Base-by-base conservation (phyloP, 2,113 vertebrate genomes). In the Dascyllus trimaculatus region DNA sequence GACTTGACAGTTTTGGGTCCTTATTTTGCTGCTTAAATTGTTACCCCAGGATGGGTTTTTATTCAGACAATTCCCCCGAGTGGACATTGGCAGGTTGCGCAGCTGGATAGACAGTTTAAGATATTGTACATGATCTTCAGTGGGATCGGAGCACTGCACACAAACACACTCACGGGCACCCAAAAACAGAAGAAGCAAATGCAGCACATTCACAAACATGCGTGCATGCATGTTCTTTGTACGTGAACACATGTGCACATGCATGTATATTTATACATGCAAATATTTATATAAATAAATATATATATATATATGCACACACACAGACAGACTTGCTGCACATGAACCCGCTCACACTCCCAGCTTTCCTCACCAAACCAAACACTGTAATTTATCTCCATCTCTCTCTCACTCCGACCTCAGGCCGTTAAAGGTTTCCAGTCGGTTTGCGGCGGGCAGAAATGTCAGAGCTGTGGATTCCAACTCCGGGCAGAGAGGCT, bases 331-430 rank as follows among this genome's bases (percentile, higher is more conserved):
- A n/a, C 49, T 0, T 3, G 43, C 72, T 22, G 51, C 22, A 57
- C 75, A 9, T 83, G 86, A 85, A 84, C 77, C 74, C 87, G 0
- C 57, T 88, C 74, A 52, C 83, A 56, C 76, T 80, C 80, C 38
- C n/a, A 0, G 67, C 57, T 29, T 58, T 21, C 35, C 32, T 49
- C 75, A 70, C 70, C 77, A 85, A 86, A 82, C 75, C 75, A 61
- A 82, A 66, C 78, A 25, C 73, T 87, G 82, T 82, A 67, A 87
- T 89, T 86, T 82, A 82, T 82, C 86, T 86, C 75, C 78, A 59
- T 79, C 83, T 66, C 70, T 62, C 61, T 71, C 61, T 57, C 76
- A 11, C 73, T 1, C 69, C 48, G 22, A 84, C 83, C 83, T 81
- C 78, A 72, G 84, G 64, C 84, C 46, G 71, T 84, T 76, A 68